Conservation (phyloP, 2,797 vertebrate species). For the Adelosebastes latens region DNA sequence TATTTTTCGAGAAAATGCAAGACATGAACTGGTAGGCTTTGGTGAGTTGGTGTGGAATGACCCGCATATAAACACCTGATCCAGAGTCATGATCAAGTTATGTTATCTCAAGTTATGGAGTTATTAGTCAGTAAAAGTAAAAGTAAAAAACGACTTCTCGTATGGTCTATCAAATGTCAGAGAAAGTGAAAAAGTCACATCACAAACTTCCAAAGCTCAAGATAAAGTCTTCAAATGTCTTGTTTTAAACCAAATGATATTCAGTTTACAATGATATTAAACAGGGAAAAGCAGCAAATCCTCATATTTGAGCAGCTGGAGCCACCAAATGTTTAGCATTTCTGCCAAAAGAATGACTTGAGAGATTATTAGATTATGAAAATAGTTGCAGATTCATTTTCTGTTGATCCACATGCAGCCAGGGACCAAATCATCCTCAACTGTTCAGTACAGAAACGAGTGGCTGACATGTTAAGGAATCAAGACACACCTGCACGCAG, state of each 20-base stretch:
- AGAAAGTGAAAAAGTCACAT: too few relatives aligned
- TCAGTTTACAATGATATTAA: not conserved
- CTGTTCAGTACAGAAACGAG: too few relatives aligned
- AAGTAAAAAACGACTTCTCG: not conserved
- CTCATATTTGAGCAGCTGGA: not conserved
- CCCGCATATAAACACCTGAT: not conserved
- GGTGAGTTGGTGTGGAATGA: not conserved
- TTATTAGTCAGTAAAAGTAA: too few relatives aligned
- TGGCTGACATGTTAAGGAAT: too few relatives aligned
- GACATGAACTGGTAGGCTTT: not conserved
- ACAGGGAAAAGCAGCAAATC: not conserved
- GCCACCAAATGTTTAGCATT: not conserved
- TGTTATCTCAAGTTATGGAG: too few relatives aligned
- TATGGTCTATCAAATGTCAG: not conserved
- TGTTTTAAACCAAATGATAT: not conserved
- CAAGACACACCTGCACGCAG: too few relatives aligned
- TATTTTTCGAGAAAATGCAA: fast-evolving
- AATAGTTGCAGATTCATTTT: not conserved
- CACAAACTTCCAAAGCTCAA: too few relatives aligned
- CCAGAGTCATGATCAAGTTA: not conserved
- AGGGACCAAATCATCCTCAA: not conserved
- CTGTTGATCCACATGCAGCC: not conserved
- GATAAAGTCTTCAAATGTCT: too few relatives aligned
- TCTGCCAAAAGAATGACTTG: not conserved
- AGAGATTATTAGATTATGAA: not conserved